Evolutionary conservation across 2,113 vertebrate species (phyloP).

Genomic region (Saguinus midas): DNA sequence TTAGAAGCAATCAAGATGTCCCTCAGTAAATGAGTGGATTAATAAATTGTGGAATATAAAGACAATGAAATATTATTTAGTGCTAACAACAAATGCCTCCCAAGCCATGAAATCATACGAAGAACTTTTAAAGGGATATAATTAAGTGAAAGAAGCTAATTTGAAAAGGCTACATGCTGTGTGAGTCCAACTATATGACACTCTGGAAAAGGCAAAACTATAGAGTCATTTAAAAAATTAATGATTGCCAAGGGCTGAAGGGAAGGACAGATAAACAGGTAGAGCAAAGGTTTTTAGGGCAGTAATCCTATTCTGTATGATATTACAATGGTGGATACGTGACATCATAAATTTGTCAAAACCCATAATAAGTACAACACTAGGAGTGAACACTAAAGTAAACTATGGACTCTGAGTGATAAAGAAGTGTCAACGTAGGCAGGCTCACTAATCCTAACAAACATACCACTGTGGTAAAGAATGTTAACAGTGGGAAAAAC

Average conservation of each 20-base stretch:
- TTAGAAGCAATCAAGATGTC: neutral
- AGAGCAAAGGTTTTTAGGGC: neutral
- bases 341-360: neutral
- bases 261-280: neutral
- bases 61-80: neutral
- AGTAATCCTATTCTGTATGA: neutral
- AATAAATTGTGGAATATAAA: neutral
- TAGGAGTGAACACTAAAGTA: neutral
- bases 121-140: neutral
- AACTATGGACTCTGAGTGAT: neutral
- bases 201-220: neutral
- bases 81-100: neutral
- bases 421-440: neutral
- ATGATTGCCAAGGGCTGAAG: neutral
- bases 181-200: neutral
- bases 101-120: neutral
- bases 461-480: neutral
- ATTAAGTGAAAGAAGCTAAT: conserved; percentile 10
- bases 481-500: neutral
- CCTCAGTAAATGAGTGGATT: neutral
- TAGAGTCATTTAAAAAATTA: neutral
- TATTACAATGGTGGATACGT: neutral
- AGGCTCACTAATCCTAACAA: neutral
- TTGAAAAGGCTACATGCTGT: neutral
- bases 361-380: neutral